Evolutionary conservation across 2,888 invertebrate genomes (phyloP), one percentile per base, ranked within the genome.

Genomic region (Perdita meconis): DNA sequence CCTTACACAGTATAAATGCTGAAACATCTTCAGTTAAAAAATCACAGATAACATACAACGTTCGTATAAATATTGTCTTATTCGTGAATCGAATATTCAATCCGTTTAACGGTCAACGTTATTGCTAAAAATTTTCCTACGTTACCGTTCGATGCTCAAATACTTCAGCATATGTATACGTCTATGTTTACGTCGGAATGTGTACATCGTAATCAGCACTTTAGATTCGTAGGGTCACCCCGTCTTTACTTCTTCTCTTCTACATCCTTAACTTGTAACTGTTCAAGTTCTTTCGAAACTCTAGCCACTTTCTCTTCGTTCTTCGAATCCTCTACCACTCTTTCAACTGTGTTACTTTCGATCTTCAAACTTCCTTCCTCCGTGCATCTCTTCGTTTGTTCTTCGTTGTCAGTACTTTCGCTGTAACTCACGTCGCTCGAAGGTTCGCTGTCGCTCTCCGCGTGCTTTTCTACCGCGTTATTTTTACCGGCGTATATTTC

Each of bases 401-500:
- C 87, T 30, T 89, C 85, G 6, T 88, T 89, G 40, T 89, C 89
- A 30, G 88, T 89, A 74, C 87, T 88, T 66, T 88, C 90, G 60
- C 86, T 87, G 72, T 86, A 88, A 65, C 87, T 88, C 61, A 86
- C 86, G 63, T 89, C 88, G 72, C 89, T 90, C 66, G 83, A 85
- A 30, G 88, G 83, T 26, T 90, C 89, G 65, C 88, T 88, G 60
- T 89, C 84, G 47, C 82, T 86, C 10, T 86, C 81, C 4, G 26
- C 24, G 6, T 75, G 72, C 26, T 78, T 82, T 12, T 83, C 85
- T 8, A 86, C 86, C 0, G 81, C 80, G 69, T 88, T 89, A 47
- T 87, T 85, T 80, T 94, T 94, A 68, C 94, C 94, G 51, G 94
- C 94, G 85, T 95, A 95, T 44, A 95, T 92, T 80, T 94, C 94